phyloP scores from a whole-genome alignment of 2,113 vertebrate species.

The Pedionomus torquatus region DNA sequence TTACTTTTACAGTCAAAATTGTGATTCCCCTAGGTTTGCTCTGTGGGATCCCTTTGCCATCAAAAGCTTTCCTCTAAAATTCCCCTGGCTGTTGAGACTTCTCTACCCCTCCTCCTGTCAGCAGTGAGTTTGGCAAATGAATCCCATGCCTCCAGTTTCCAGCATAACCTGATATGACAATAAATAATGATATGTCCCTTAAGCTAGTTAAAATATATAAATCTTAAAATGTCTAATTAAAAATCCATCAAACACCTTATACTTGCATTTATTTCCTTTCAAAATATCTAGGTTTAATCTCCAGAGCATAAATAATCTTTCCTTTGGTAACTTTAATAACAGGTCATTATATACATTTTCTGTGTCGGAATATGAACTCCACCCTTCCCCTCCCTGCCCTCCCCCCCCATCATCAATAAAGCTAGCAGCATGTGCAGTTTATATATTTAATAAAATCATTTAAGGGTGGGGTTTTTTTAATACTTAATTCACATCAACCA shows the following conservation, averaged over 20 bases:
- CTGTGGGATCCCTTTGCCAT: background rate
- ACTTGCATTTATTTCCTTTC: background rate
- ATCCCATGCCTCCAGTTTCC: background rate
- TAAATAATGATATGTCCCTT: background rate
- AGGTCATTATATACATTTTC: background rate
- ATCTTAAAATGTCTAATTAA: conserved; percentile 9
- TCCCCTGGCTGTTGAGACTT: background rate
- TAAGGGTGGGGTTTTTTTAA: background rate
- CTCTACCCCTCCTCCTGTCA: background rate
- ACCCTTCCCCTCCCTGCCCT: accelerated
- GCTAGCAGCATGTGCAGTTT: background rate
- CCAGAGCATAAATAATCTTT: background rate
- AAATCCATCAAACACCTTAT: background rate
- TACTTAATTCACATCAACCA: background rate
- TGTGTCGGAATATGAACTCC: background rate
- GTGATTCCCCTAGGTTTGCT: background rate
- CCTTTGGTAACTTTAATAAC: background rate
- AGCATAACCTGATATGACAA: background rate
- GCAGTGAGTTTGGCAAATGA: background rate
- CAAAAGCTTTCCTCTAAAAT: background rate
- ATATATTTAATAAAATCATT: background rate
- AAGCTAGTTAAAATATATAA: conserved; percentile 14
- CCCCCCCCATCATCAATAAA: background rate
- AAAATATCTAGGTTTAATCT: background rate
- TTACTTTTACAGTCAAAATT: background rate